phyloP scores from a whole-genome alignment of 2,113 vertebrate species.

The Crypturellus undulatus region DNA sequence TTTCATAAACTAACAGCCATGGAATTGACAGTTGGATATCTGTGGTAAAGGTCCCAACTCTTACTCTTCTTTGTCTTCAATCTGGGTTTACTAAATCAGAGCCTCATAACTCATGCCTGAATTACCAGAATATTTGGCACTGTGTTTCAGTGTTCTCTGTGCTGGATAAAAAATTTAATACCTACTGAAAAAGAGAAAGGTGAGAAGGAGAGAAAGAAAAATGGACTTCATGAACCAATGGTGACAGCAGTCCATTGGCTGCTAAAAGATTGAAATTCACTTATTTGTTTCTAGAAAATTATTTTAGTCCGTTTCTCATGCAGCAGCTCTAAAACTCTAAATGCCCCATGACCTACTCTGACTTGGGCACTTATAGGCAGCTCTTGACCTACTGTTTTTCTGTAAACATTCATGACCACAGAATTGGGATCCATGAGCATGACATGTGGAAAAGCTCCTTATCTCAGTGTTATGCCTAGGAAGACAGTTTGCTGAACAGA shows the following conservation, averaged over 20 bases:
- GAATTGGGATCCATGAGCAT: background rate
- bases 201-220: background rate
- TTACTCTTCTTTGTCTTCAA: background rate
- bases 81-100: background rate
- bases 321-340: background rate
- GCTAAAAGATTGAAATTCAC: background rate
- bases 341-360: background rate
- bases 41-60: background rate
- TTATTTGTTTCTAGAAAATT: background rate
- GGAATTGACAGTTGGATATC: background rate
- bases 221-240: background rate
- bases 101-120: background rate
- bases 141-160: background rate
- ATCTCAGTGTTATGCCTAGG: accelerated
- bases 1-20: background rate
- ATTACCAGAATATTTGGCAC: too few relatives aligned
- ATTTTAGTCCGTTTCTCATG: background rate
- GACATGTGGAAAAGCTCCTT: background rate
- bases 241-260: background rate
- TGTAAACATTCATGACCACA: background rate
- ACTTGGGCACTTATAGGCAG: too few relatives aligned
- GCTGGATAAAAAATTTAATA: background rate
- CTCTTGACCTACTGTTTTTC: background rate
- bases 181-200: background rate
- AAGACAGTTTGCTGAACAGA: background rate